Conservation (phyloP, 2,113 vertebrate genomes). For the Eudyptes chrysolophus region DNA sequence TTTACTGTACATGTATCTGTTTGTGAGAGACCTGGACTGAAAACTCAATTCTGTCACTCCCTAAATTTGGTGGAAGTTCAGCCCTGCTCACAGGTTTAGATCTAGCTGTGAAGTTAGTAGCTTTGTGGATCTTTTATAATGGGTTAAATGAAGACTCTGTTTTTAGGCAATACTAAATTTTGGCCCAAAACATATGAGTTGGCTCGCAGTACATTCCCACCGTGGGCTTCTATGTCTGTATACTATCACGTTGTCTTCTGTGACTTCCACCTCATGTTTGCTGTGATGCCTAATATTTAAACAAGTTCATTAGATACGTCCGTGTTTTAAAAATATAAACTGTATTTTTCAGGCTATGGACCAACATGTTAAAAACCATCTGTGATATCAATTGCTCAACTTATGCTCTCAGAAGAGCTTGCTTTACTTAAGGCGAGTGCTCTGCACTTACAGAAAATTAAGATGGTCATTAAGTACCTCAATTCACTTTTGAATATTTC, state of each 20-base stretch:
- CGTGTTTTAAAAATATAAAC: conserved; percentile 40
- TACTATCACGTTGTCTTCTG: not conserved
- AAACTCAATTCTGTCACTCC: not conserved
- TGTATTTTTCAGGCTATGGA: conserved; percentile 47
- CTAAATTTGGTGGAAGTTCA: not conserved
- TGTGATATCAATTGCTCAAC: conserved; percentile 47
- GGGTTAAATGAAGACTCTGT: not conserved
- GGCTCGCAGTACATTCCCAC: not conserved
- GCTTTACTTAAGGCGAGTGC: not conserved
- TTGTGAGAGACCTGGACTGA: not conserved
- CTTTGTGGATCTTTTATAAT: not conserved
- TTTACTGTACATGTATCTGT: not conserved
- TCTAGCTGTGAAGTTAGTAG: not conserved
- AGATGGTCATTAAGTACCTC: not conserved
- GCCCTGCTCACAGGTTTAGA: not conserved
- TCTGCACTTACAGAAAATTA: not conserved
- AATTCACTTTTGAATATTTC: not conserved
- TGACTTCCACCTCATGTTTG: conserved; percentile 5
- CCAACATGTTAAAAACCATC: conserved; percentile 58
- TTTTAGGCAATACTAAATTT: not conserved
- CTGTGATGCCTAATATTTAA: not conserved
- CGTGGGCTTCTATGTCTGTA: not conserved
- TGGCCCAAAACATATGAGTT: not conserved
- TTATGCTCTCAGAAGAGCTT: not conserved
- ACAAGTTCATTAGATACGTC: not conserved